Percentiles rank a stretch among this genome's conserved stretches.
Evolutionary conservation across 2,888 invertebrate genomes (phyloP).

Genomic region (Chesias legatella): DNA sequence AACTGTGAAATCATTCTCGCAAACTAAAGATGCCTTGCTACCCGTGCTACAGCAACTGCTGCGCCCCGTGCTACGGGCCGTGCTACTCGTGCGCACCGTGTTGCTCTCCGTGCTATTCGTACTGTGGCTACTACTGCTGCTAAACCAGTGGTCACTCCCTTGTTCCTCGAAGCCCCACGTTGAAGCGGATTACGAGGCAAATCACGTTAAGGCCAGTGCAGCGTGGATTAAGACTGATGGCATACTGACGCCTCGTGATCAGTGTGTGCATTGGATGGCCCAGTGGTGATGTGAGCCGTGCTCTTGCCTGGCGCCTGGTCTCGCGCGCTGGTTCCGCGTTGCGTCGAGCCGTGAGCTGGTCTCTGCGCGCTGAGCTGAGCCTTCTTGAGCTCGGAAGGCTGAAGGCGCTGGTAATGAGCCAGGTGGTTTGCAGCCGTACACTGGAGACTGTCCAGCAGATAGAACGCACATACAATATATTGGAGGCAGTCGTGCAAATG

Average conservation of each 20-base stretch:
- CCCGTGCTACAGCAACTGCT: constrained; percentile 39
- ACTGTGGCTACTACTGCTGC: constrained; percentile 40
- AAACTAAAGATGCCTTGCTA: constrained; percentile 48
- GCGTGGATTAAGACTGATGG: too few relatives aligned
- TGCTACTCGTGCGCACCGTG: constrained; percentile 47
- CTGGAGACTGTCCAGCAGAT: constrained; percentile 1
- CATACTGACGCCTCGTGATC: too few relatives aligned
- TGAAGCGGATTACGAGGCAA: too few relatives aligned
- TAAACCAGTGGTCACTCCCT: too few relatives aligned
- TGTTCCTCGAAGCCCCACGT: too few relatives aligned
- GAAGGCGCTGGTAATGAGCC: constrained; percentile 4
- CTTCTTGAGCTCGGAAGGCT: constrained; percentile 13
- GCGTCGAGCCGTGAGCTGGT: constrained; percentile 15
- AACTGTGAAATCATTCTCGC: background rate
- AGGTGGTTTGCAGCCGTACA: background rate
- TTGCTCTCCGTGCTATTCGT: constrained; percentile 43
- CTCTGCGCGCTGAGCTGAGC: constrained; percentile 20
- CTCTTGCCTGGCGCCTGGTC: constrained; percentile 22
- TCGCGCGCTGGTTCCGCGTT: constrained; percentile 21
- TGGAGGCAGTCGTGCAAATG: too few relatives aligned
- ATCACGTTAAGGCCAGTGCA: too few relatives aligned
- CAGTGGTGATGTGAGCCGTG: background rate
- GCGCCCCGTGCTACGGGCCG: constrained; percentile 42
- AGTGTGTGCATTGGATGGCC: too few relatives aligned
- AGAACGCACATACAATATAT: constrained; percentile 9